These are phyloP conservation scores for Cartodere bifasciata DNA, from an alignment of 2,888 invertebrate species.

Conservation along the genomic window DNA sequence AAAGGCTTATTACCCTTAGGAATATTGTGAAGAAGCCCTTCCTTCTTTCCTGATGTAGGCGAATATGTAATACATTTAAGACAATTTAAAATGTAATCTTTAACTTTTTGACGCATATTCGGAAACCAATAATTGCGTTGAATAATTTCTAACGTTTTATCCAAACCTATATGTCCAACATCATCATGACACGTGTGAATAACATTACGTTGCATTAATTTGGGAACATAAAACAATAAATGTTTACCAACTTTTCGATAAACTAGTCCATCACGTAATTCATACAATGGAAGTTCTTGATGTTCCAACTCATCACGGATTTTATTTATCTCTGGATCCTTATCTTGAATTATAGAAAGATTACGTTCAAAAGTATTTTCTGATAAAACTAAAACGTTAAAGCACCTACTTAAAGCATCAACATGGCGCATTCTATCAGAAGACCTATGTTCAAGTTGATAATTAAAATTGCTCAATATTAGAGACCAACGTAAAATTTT, in stretches of 20 bases:
- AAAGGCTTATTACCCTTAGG: conserved; percentile 10
- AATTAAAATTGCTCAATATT: conserved; percentile 8
- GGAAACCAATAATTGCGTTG: conserved; percentile 18
- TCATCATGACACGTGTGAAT: conserved; percentile 12
- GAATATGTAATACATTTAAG: conserved; percentile 12
- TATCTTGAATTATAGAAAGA: conserved; percentile 6
- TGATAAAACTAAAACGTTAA: conserved; percentile 12
- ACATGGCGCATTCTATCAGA: conserved; percentile 4
- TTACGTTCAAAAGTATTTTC: conserved; percentile 14
- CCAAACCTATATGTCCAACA: conserved; percentile 12
- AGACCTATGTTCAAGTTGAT: conserved; percentile 9
- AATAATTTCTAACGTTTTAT: conserved; percentile 17
- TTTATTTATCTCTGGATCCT: conserved; percentile 5
- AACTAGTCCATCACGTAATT: conserved; percentile 13
- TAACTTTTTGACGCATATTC: conserved; percentile 7
- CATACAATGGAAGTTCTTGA: conserved; percentile 9
- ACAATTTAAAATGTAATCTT: conserved; percentile 10
- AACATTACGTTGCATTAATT: conserved; percentile 10
- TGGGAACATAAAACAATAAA: conserved; percentile 14
- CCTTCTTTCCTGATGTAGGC: conserved; percentile 6
- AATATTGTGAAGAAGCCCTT: conserved; percentile 9
- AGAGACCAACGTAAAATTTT: conserved; percentile 12
- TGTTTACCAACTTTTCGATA: conserved; percentile 10
- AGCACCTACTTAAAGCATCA: conserved; percentile 8
- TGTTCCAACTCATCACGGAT: conserved; percentile 6